These are phyloP conservation scores for Irena cyanogastra DNA, from an alignment of 2,113 vertebrate species.

Conservation along the genomic window DNA sequence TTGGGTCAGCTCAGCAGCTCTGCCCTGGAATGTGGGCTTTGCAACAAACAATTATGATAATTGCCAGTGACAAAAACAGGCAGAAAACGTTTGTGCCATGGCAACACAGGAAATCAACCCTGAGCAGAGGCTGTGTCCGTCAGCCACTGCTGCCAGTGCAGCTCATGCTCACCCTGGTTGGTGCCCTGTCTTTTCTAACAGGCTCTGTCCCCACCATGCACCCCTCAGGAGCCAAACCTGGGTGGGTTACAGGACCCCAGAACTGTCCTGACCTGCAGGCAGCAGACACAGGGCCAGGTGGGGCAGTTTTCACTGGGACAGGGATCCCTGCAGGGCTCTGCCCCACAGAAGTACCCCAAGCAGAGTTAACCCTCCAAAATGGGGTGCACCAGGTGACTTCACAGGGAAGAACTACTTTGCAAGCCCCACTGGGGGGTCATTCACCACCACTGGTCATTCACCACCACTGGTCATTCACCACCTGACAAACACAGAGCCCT, in stretches of 20 bases:
- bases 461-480: background rate
- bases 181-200: background rate
- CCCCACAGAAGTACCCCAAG: background rate
- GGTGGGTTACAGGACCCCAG: accelerated
- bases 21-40: background rate
- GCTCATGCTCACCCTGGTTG: background rate
- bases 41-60: constrained; percentile 1
- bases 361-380: background rate
- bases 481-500: background rate
- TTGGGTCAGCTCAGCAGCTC: constrained; percentile 2
- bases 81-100: background rate
- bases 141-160: background rate
- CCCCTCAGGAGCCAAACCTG: background rate
- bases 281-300: accelerated
- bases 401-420: background rate
- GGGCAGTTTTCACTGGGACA: accelerated
- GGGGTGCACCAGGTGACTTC: too few relatives aligned
- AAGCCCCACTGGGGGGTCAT: background rate
- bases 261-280: background rate
- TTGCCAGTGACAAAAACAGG: constrained; percentile 19
- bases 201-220: accelerated
- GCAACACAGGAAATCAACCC: constrained; percentile 14
- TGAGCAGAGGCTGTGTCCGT: background rate
- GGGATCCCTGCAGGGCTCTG: background rate
- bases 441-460: too few relatives aligned